Percentiles rank a stretch among this genome's conserved stretches.
phyloP scores from a whole-genome alignment of 2,797 vertebrate genomes.

The Adrianichthys oophorus region DNA sequence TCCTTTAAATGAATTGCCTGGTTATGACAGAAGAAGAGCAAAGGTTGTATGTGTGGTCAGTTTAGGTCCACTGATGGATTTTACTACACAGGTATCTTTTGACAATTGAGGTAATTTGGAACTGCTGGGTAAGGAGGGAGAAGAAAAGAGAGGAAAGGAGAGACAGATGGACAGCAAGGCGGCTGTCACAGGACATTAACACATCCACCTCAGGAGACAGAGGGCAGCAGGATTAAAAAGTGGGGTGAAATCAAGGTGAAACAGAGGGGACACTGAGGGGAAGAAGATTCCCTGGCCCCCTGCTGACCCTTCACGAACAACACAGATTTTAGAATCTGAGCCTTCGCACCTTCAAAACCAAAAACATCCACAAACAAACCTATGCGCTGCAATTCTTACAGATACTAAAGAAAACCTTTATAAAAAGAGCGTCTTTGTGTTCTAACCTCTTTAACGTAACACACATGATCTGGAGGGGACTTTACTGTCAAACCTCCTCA shows the following conservation, averaged over 20 bases:
- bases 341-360: constrained; percentile 7
- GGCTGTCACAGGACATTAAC: constrained; percentile 59
- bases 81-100: no score
- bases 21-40: no score
- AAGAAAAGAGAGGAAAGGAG: constrained; percentile 7
- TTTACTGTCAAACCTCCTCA: constrained; percentile 52
- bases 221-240: constrained; percentile 12
- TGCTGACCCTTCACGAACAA: constrained; percentile 15
- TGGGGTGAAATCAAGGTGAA: constrained; percentile 9
- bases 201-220: constrained; percentile 34
- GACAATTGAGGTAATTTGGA: not conserved
- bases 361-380: not conserved
- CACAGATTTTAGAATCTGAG: constrained; percentile 18
- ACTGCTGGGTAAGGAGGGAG: not conserved
- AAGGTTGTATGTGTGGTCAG: no score
- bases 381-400: not conserved
- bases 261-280: constrained; percentile 22
- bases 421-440: constrained; percentile 20
- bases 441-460: constrained; percentile 57
- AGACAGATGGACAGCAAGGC: constrained; percentile 52
- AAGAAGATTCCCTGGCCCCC: constrained; percentile 25
- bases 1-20: no score
- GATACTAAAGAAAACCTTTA: not conserved
- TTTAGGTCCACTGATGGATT: no score
- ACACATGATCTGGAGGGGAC: constrained; percentile 63